Evolutionary conservation across 2,113 vertebrate species (phyloP), one percentile per base, ranked within the genome.

Genomic region (Agelaius tricolor): DNA sequence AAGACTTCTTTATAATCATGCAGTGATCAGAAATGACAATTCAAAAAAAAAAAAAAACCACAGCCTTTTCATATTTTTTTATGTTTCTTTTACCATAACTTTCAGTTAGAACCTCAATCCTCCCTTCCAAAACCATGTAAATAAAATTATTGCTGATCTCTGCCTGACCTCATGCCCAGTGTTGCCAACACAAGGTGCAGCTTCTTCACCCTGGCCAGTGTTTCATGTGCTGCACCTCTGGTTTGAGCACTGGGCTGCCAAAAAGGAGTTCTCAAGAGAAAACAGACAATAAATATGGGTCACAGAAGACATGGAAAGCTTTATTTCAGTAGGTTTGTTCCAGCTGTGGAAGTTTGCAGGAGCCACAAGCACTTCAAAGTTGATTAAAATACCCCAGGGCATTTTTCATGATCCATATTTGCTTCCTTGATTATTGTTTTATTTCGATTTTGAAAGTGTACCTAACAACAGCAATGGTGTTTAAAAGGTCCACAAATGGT

Each of bases 281-380:
- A 27, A 11, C 3, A 20, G 46, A 6, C 17, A 37, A 39, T 26
- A 33, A 47, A 22, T 43, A 22, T 43, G 19, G 51, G 8, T 12
- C 51, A 33, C 7, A 44, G 33, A 19, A 41, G 47, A 20, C 19
- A 18, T 23, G 6, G 26, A 30, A 24, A 75, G 24, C 26, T 27
- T 8, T 5, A 11, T 15, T 33, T 67, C 18, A 13, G 11, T 13
- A 37, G 10, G 58, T 1, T 18, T 75, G 35, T 75, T 28, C n/a
- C 9, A 57, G 4, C 55, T 77, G 30, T n/a, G 54, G 54, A 65
- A 69, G 47, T 63, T 14, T 85, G 33, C 4, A 19, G 72, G 30
- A 62, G 6, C 66, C 33, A 23, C 22, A 22, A 2, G 2, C 1
- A 0, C 54, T 69, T 57, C 26, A 28, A 26, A 49, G 33, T 2